These are phyloP conservation scores for Cydia fagiglandana DNA, from an alignment of 1,140 invertebrate genomes.

Conservation along the genomic window DNA sequence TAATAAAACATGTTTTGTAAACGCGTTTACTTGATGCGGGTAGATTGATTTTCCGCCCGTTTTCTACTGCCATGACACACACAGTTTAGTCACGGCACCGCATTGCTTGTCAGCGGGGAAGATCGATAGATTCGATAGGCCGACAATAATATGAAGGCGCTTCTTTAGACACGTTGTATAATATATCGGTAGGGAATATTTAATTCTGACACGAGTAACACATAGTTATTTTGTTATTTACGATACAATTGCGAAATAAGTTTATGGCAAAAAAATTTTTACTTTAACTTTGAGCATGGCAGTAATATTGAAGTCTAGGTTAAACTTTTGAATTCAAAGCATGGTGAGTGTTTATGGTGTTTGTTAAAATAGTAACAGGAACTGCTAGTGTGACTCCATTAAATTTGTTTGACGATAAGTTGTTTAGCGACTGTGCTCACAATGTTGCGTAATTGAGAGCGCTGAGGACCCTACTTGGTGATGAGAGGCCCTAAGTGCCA, in stretches of 20 bases:
- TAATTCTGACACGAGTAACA: not conserved
- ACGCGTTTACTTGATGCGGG: not conserved
- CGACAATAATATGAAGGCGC: not conserved
- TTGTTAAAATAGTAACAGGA: not conserved
- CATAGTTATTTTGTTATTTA: too few species aligned
- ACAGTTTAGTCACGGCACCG: not conserved
- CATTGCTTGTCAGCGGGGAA: not conserved
- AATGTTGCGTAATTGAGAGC: conserved; percentile 53
- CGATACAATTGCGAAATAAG: too few species aligned
- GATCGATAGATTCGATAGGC: conserved; percentile 10
- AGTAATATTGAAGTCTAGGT: too few species aligned
- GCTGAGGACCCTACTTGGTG: conserved; percentile 44
- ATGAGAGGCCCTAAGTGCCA: not conserved
- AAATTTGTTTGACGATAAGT: not conserved
- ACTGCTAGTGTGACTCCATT: not conserved
- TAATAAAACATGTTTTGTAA: too few species aligned
- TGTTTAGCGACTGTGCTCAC: conserved; percentile 35
- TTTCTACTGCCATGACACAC: not conserved
- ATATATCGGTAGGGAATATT: not conserved
- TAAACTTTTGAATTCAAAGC: too few species aligned
- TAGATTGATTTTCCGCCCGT: conserved; percentile 1
- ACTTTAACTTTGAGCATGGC: too few species aligned
- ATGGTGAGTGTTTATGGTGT: too few species aligned
- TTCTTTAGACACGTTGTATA: not conserved
- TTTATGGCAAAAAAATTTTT: too few species aligned